Evolutionary conservation across 1,140 invertebrate species (phyloP), one percentile per base, ranked within the genome.

Genomic region (Parapsyche elsis): DNA sequence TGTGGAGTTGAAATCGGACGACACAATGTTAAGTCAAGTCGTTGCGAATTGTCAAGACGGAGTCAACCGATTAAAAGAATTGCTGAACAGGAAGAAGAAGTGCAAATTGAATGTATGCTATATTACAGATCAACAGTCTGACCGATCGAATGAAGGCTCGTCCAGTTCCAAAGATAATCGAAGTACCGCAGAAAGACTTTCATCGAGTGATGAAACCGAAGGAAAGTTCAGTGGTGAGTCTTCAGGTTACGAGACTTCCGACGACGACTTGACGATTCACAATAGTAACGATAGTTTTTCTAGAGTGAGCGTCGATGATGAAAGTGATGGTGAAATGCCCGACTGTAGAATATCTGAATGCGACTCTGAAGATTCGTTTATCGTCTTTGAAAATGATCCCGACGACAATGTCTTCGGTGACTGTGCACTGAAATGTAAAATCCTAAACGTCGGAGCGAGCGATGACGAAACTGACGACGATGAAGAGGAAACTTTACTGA

Each of bases 341-440:
- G 26, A 21, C 23, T 30, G 75, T 30, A 9, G 64, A 24, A 67
- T 75, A 23, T 83, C 83, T 9, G 83, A 83, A 76, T 83, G 83
- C 45, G 83, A 82, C 24, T 82, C 81, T 0, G 83, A 83, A 79
- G 83, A 83, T 67, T 82, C 81, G 9, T 83, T 83, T 77, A 76
- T 82, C 12, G 70, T 82, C 23, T 83, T 83, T 30, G 81, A 80
- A n/a, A 67, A 23, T 24, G 76, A 71, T 10, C 71, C 38, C 23
- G 64, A 70, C 5, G 61, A 61, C 45, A 38, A 38, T 38, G 30
- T 4, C 7, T 7, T 38, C 2, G 74, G 74, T 23, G 80, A 71
- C 9, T 81, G 53, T 64, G 16, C n/a, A 44, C 76, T 61, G 0
- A 76, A 83, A 10, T 21, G 9, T n/a, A n/a, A 21, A 0, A 67